phyloP scores from a whole-genome alignment of 2,888 invertebrate genomes.

The Polia nebulosa region DNA sequence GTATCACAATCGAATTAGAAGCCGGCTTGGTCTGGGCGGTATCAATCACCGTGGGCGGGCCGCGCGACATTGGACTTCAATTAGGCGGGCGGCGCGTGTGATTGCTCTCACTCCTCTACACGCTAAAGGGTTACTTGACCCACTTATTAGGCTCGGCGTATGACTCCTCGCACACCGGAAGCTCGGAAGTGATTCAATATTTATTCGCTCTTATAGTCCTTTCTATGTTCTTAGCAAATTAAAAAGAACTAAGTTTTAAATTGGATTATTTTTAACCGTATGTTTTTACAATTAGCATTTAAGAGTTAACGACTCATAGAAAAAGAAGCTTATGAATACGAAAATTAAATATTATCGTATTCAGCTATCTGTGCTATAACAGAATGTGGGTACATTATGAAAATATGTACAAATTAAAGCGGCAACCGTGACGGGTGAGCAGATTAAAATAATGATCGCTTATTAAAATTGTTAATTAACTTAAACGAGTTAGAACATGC shows the following conservation, averaged over 20 bases:
- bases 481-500: constrained; percentile 71
- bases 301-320: constrained; percentile 47
- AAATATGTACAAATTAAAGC: constrained; percentile 77
- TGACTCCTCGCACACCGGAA: constrained; percentile 79
- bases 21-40: constrained; percentile 84
- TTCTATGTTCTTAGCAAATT: constrained; percentile 28
- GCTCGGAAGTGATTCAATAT: constrained; percentile 79
- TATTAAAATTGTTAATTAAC: constrained; percentile 82
- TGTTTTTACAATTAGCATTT: constrained; percentile 34
- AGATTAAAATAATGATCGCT: constrained; percentile 80
- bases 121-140: constrained; percentile 90
- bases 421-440: constrained; percentile 79
- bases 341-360: constrained; percentile 69
- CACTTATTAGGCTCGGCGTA: constrained; percentile 85
- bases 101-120: constrained; percentile 87
- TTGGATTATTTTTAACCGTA: constrained; percentile 30
- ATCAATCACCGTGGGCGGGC: constrained; percentile 90
- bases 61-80: constrained; percentile 90
- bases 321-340: constrained; percentile 62
- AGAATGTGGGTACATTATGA: constrained; percentile 69
- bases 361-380: constrained; percentile 66
- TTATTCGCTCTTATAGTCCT: constrained; percentile 64
- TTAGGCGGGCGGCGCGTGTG: constrained; percentile 89
- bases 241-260: constrained; percentile 31
- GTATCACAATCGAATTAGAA: constrained; percentile 89